Evolutionary conservation across 2,888 invertebrate species (phyloP).

Genomic region (Tanypteryx hageni): DNA sequence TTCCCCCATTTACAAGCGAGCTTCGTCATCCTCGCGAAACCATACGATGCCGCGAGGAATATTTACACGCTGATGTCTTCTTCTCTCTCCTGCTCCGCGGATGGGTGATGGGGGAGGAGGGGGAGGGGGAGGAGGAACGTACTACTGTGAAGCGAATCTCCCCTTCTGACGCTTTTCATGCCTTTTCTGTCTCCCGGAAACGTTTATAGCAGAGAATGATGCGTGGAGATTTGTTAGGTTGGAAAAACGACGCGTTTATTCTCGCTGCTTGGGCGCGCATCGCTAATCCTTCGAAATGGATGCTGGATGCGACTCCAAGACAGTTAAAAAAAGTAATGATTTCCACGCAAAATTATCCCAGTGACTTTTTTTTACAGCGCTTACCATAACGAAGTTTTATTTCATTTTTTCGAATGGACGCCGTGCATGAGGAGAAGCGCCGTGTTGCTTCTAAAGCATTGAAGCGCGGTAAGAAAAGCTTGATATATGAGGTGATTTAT

Average conservation of each 20-base stretch:
- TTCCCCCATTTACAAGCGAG: background rate
- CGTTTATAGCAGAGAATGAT: slow-evolving; percentile 41
- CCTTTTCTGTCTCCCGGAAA: background rate
- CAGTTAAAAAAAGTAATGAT: background rate
- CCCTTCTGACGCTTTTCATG: background rate
- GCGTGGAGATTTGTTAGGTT: slow-evolving; percentile 45
- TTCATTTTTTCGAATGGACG: background rate
- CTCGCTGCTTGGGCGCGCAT: background rate
- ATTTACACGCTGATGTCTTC: slow-evolving; percentile 62
- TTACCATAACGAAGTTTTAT: background rate
- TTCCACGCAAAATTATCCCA: background rate
- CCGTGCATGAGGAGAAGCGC: background rate
- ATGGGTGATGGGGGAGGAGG: background rate
- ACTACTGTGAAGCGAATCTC: background rate
- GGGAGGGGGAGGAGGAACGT: background rate
- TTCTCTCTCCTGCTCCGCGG: background rate
- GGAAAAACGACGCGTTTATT: slow-evolving; percentile 34
- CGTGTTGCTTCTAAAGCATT: background rate
- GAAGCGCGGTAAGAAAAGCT: background rate
- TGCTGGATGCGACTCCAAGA: background rate
- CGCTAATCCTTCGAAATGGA: slow-evolving; percentile 46
- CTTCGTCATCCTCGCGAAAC: slow-evolving; percentile 41
- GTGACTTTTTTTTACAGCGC: background rate
- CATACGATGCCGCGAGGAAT: slow-evolving; percentile 30
- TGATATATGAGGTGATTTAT: background rate